Percentiles rank a stretch among this genome's conserved stretches.
phyloP scores from a whole-genome alignment of 2,797 vertebrate species.

The Sphenodon punctatus region DNA sequence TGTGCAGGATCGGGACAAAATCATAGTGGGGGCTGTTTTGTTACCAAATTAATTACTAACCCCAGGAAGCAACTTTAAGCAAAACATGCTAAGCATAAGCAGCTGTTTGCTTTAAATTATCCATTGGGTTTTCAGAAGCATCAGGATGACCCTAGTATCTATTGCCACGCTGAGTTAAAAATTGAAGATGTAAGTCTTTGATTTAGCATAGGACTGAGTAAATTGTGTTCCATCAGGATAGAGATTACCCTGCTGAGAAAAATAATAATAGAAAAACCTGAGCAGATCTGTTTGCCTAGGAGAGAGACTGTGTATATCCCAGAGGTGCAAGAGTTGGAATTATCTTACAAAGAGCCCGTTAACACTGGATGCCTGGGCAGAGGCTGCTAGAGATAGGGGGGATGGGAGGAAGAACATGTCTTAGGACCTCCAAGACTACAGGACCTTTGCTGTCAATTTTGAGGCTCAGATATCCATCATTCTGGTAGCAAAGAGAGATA shows the following conservation, averaged over 20 bases:
- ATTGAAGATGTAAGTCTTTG: conserved; percentile 53
- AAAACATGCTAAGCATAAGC: conserved; percentile 10
- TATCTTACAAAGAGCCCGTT: conserved; percentile 8
- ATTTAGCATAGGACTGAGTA: conserved; percentile 52
- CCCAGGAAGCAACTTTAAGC: neutral
- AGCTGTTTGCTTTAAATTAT: neutral
- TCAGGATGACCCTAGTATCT: conserved; percentile 6
- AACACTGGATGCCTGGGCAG: neutral
- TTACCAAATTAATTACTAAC: neutral
- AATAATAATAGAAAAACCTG: conserved; percentile 37
- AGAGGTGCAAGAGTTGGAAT: conserved; percentile 6
- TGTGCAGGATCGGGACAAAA: rapidly evolving
- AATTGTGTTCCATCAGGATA: conserved; percentile 56
- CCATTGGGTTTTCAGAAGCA: conserved; percentile 43
- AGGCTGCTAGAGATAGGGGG: neutral
- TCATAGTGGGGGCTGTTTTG: rapidly evolving
- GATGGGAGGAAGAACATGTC: rapidly evolving
- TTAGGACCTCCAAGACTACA: neutral
- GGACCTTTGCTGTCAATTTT: neutral
- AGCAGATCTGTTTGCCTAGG: conserved; percentile 35
- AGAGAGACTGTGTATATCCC: conserved; percentile 23
- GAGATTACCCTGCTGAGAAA: conserved; percentile 40
- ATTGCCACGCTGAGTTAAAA: conserved; percentile 51
- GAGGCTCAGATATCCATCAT: rapidly evolving
- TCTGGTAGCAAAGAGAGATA: neutral